Evolutionary conservation across 1,140 invertebrate genomes (phyloP).

Genomic region (Drosophila littoralis): DNA sequence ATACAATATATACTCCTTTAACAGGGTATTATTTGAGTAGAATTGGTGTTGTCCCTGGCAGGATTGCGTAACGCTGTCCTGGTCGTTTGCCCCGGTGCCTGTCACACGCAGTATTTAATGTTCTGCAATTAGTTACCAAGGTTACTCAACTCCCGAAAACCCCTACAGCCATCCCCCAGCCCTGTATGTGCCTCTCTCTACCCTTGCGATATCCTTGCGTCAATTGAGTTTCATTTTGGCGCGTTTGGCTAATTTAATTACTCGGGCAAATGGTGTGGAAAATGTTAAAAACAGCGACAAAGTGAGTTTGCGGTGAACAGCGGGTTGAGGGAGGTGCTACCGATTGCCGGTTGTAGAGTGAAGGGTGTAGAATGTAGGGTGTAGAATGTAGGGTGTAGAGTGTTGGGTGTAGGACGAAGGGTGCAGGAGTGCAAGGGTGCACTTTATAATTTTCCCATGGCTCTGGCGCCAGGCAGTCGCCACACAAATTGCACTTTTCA

Average conservation of each 20-base stretch:
- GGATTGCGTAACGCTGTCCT: slow-evolving; percentile 34
- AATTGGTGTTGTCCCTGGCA: slow-evolving; percentile 42
- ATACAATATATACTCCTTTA: background rate
- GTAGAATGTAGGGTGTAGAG: background rate
- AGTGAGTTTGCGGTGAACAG: slow-evolving; percentile 20
- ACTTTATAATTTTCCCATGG: slow-evolving; percentile 63
- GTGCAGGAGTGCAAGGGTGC: slow-evolving; percentile 26
- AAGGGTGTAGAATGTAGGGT: background rate
- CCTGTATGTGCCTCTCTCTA: background rate
- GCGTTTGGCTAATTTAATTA: slow-evolving; percentile 73
- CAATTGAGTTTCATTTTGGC: slow-evolving; percentile 58
- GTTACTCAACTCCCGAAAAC: slow-evolving; percentile 38
- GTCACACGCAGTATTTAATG: slow-evolving; percentile 57
- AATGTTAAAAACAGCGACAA: slow-evolving; percentile 43
- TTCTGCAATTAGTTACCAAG: slow-evolving; percentile 64
- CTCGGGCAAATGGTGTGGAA: slow-evolving; percentile 49
- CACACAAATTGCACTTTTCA: slow-evolving; percentile 61
- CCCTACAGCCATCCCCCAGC: background rate
- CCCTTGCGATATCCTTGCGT: slow-evolving; percentile 49
- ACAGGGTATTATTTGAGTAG: slow-evolving; percentile 40
- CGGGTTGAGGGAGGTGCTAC: background rate
- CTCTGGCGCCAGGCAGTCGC: slow-evolving; percentile 61
- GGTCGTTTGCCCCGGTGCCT: slow-evolving; percentile 1
- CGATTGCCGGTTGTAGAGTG: slow-evolving; percentile 1
- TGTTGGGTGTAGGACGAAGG: background rate